Base-by-base conservation (phyloP, 2,888 invertebrate species). In the Ischnus inquisitorius region DNA sequence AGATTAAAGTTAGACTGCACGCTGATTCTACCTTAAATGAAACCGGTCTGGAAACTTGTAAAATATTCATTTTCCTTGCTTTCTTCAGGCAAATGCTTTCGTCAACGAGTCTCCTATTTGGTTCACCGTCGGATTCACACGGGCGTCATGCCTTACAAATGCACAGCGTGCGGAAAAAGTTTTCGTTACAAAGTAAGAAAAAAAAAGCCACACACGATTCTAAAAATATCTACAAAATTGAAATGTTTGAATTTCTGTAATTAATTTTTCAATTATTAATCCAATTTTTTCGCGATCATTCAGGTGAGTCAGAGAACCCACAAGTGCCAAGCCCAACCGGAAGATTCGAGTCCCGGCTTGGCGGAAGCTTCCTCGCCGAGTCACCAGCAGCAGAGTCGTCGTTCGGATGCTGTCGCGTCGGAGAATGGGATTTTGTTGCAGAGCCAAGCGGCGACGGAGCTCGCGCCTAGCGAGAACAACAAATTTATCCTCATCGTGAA, bases 141-240 rank as follows among this genome's bases (percentile, higher is more conserved):
- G 0, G 97, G 97, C 43, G 97, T 95, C 0, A 97, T 97, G 97
- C 97, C 97, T 0, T 97, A 97, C 91, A 97, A 96, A 93, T 97
- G 97, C 90, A 96, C 96, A 60, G 95, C 96, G 6, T 98, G 97
- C 91, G 95, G 96, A 74, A 97, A 97, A 94, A 96, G 95, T 90
- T 97, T 97, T 92, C 95, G 97, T 82, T 97, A 97, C 89, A 97
- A 97, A 95, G 96, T 96, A 91, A 87, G 84, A 64, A 64, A 79
- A 71, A 41, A 43, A 19, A 41, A 41, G 28, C 3, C 14, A 28
- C 2, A 62, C 14, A 34, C 4, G 25, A n/a, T n/a, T n/a, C n/a
- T n/a, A n/a, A n/a, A n/a, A n/a, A n/a, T n/a, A n/a, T n/a, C n/a
- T n/a, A n/a, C n/a, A n/a, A n/a, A n/a, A n/a, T n/a, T n/a, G n/a